Base-by-base conservation (phyloP, 2,888 invertebrate species). In the Tupiocoris notatus region DNA sequence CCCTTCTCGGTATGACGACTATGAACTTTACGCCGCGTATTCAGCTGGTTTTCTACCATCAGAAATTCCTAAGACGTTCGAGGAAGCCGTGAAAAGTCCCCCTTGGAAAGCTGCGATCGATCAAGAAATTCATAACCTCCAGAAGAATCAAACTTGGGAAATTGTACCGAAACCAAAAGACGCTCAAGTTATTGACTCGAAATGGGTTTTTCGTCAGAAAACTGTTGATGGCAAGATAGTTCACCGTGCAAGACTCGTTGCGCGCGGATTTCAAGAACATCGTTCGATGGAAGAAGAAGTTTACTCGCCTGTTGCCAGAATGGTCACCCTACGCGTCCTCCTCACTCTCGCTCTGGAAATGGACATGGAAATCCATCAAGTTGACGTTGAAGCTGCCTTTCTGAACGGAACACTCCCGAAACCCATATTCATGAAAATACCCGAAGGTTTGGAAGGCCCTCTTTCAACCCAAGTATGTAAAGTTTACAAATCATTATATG, bases 111-210 rank as follows among this genome's bases (percentile, higher is more conserved):
- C 6, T 1, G 77, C 77, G 16, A 74, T 77, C n/a, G 18, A 3
- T 0, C 62, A 56, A 9, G 77, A 78, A 71, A 57, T 77, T 1
- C 2, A 23, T 0, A 56, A 61, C 22, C 24, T 78, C 24, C 61
- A 59, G 16, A 56, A 17, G 12, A 67, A 78, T 18, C 22, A 77
- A 1, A 73, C 76, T 1, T 78, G 77, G 78, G 76, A 76, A 76
- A 2, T 66, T 18, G 74, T 78, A 24, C 18, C 62, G 6, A n/a
- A 3, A 24, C 61, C 65, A 21, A 18, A n/a, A 16, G 6, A 61
- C 56, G 56, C 21, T 9, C 59, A 73, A 17, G 2, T 74, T 22
- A 67, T 78, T 23, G 76, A 76, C 12, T 61, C 78, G 16, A 75
- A 23, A 61, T 78, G 74, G 77, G 76, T 74, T 2, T 78, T 61